Base-by-base conservation (phyloP, 2,113 vertebrate species). In the Eclectus roratus region DNA sequence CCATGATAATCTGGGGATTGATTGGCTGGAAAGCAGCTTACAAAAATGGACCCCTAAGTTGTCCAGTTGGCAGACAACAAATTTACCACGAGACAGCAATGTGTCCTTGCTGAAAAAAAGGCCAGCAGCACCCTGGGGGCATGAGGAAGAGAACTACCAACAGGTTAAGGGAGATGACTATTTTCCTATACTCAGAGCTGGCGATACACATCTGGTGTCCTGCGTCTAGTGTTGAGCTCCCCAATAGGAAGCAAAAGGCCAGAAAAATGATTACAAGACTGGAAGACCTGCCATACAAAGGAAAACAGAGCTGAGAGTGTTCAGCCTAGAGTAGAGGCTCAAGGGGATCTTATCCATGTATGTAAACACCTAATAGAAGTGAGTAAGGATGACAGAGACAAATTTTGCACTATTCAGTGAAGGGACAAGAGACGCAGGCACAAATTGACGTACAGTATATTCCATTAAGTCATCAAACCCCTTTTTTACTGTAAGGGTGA, bases 1-100 rank as follows among this genome's bases (percentile, higher is more conserved):
- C 27, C 20, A 28, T 12, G 4, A 33, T 8, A 17, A 11, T 11
- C 16, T 41, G 7, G 8, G 19, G 5, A 4, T 11, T 0, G 0
- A 56, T 1, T 27, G 6, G 19, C 65, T 58, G 13, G 60, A 77
- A 61, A 93, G 39, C 4, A 81, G 47, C 60, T 72, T 46, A 61
- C 4, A 81, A 41, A 71, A 80, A 43, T 4, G 2, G 53, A 73
- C 3, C 11, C 21, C 29, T 15, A 37, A 7, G 8, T 17, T 14
- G 12, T 33, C 47, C n/a, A 37, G 21, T 10, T 66, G 10, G 17
- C 8, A 74, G n/a, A 53, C 14, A 50, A 21, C 18, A 76, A 56
- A n/a, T 15, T n/a, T 20, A 41, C 35, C 28, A 49, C 4, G 7
- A 66, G 33, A 13, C 24, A 50, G 44, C 8, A 71, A 47, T 1